These are phyloP conservation scores for Danio tinwini DNA, from an alignment of 2,797 vertebrate species.

Conservation along the genomic window DNA sequence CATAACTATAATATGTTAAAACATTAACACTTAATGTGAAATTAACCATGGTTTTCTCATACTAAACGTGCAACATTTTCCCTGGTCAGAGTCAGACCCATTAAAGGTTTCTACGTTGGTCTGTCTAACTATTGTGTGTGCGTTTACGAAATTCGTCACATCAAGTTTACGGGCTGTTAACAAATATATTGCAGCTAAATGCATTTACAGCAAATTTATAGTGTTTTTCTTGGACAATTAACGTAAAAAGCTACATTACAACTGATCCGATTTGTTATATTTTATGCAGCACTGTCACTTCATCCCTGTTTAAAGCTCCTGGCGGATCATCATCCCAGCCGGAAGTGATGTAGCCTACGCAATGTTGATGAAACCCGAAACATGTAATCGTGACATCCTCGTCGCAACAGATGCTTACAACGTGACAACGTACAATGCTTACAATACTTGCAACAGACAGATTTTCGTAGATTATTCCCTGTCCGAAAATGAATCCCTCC, in stretches of 20 bases:
- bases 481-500: slow-evolving; percentile 77
- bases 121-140: too few species aligned
- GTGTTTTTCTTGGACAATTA: too few species aligned
- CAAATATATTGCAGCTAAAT: neutral
- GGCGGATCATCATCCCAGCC: slow-evolving; percentile 18
- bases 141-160: neutral
- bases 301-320: neutral
- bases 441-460: neutral
- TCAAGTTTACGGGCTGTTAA: neutral
- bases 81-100: too few species aligned
- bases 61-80: too few species aligned
- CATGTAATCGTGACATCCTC: slow-evolving; percentile 1
- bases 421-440: too few species aligned
- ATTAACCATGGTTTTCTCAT: too few species aligned
- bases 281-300: neutral
- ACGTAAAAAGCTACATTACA: too few species aligned
- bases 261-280: neutral
- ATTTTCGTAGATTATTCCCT: neutral
- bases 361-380: slow-evolving; percentile 15
- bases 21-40: too few species aligned
- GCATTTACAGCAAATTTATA: neutral
- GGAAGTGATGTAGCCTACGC: slow-evolving; percentile 44
- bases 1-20: too few species aligned
- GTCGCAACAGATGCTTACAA: slow-evolving; percentile 18
- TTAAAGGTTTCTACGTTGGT: too few species aligned